Evolutionary conservation across 2,888 invertebrate species (phyloP).

Genomic region (Cheiracanthium punctorium): DNA sequence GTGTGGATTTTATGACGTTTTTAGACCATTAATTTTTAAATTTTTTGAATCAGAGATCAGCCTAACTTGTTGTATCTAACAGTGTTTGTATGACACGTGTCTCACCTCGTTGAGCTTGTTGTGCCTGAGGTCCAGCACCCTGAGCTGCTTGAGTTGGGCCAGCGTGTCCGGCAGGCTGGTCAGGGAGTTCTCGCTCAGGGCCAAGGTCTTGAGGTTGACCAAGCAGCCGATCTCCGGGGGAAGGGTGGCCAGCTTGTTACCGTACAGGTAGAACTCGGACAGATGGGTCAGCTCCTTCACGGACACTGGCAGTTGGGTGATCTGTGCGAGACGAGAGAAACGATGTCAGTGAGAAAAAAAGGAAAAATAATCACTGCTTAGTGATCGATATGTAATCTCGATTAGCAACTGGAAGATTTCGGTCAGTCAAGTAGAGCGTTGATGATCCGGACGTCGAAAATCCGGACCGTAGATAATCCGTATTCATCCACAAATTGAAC

Average conservation of each 20-base stretch:
- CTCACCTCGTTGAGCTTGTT: slow-evolving; percentile 92
- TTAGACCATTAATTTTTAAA: too few species aligned
- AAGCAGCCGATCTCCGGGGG: slow-evolving; percentile 93
- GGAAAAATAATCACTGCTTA: too few species aligned
- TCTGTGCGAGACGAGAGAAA: slow-evolving; percentile 77
- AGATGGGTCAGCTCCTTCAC: slow-evolving; percentile 92
- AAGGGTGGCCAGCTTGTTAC: slow-evolving; percentile 94
- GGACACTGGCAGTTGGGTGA: slow-evolving; percentile 91
- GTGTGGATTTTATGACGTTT: too few species aligned
- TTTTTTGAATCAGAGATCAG: too few species aligned
- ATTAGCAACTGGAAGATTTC: too few species aligned
- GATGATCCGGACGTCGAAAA: too few species aligned
- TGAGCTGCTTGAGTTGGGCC: slow-evolving; percentile 87
- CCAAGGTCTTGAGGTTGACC: slow-evolving; percentile 91
- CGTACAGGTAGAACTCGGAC: slow-evolving; percentile 96
- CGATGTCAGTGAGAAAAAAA: not conserved
- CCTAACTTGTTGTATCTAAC: too few species aligned
- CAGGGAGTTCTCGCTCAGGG: slow-evolving; percentile 97
- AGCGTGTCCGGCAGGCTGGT: slow-evolving; percentile 96
- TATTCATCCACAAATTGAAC: too few species aligned
- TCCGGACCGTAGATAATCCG: too few species aligned
- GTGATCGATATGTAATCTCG: too few species aligned
- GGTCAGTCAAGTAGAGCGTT: too few species aligned
- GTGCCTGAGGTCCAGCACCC: slow-evolving; percentile 96
- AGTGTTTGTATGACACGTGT: too few species aligned